Percentiles rank a stretch among this genome's conserved stretches.
Evolutionary conservation across 1,140 invertebrate genomes (phyloP).

Genomic region (Drosophila kikkawai): DNA sequence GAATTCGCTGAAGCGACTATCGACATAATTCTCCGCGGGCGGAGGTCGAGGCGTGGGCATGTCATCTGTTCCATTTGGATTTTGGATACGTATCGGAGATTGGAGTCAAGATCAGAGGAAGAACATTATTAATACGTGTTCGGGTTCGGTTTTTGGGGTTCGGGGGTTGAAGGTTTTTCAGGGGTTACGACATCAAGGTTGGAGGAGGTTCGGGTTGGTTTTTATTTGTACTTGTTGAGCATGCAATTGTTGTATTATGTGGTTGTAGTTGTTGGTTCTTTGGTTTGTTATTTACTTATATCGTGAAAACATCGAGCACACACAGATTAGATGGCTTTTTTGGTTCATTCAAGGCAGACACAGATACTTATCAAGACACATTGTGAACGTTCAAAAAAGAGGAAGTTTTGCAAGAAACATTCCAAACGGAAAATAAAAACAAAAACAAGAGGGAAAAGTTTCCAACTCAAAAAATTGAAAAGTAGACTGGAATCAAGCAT

Average conservation of each 20-base stretch:
- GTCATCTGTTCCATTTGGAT: slow-evolving; percentile 70
- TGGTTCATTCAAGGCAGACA: slow-evolving; percentile 75
- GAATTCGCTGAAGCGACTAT: slow-evolving; percentile 84
- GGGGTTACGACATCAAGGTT: slow-evolving; percentile 73
- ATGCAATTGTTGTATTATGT: slow-evolving; percentile 81
- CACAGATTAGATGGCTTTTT: slow-evolving; percentile 48
- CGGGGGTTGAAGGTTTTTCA: slow-evolving; percentile 2
- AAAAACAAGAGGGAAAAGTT: slow-evolving; percentile 17
- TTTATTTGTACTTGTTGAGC: slow-evolving; percentile 78
- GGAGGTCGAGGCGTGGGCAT: slow-evolving; percentile 82
- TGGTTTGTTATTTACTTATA: slow-evolving; percentile 46
- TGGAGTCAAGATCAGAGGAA: slow-evolving; percentile 34
- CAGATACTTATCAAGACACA: slow-evolving; percentile 85
- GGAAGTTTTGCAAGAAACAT: slow-evolving; percentile 70
- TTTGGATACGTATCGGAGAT: slow-evolving; percentile 13
- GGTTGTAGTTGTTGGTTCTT: slow-evolving; percentile 71
- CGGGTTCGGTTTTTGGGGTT: slow-evolving; percentile 6
- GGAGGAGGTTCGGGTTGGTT: slow-evolving; percentile 45
- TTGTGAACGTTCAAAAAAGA: slow-evolving; percentile 56
- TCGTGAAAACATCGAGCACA: slow-evolving; percentile 78
- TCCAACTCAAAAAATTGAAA: slow-evolving; percentile 14
- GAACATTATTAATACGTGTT: slow-evolving; percentile 39
- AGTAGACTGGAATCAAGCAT: slow-evolving; percentile 61
- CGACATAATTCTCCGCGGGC: slow-evolving; percentile 79
- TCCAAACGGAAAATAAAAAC: slow-evolving; percentile 47